A percentile compares a stretch with the other conserved stretches of the same genome.
Conservation (phyloP, 2,113 vertebrate species). For the Poicephalus meyeri region DNA sequence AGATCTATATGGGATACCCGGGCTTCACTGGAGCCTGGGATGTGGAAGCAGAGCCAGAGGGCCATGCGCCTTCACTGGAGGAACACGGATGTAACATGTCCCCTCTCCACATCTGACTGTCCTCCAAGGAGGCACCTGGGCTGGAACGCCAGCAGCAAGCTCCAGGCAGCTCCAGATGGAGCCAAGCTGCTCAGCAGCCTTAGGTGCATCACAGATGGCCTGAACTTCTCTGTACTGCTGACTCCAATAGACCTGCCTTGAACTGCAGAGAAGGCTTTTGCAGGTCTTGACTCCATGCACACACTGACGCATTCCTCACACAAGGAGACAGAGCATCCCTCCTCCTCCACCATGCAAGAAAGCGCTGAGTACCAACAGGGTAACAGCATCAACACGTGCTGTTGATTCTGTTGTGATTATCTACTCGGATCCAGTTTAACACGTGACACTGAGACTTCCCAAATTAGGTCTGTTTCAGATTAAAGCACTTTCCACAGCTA, state of each 20-base stretch:
- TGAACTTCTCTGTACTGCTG: background rate
- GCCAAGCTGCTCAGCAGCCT: constrained; percentile 24
- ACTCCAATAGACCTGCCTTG: constrained; percentile 3
- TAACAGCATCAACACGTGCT: background rate
- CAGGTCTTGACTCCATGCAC: background rate
- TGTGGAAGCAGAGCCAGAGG: background rate
- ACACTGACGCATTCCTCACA: background rate
- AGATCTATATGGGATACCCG: background rate
- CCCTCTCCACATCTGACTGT: background rate
- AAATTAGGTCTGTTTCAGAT: background rate
- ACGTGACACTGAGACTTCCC: background rate
- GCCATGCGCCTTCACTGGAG: background rate
- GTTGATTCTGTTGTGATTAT: background rate
- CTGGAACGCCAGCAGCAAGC: background rate
- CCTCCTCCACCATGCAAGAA: background rate
- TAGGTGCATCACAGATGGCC: constrained; percentile 24
- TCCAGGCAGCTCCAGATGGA: constrained; percentile 43
- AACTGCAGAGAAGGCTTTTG: background rate
- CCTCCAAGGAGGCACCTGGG: background rate
- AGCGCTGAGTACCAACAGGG: background rate
- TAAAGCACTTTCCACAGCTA: background rate
- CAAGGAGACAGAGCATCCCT: fast-evolving
- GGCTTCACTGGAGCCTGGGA: background rate
- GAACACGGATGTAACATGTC: background rate
- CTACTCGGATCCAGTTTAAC: background rate